Conservation (phyloP, 2,797 vertebrate species). For the Poecilia picta region DNA sequence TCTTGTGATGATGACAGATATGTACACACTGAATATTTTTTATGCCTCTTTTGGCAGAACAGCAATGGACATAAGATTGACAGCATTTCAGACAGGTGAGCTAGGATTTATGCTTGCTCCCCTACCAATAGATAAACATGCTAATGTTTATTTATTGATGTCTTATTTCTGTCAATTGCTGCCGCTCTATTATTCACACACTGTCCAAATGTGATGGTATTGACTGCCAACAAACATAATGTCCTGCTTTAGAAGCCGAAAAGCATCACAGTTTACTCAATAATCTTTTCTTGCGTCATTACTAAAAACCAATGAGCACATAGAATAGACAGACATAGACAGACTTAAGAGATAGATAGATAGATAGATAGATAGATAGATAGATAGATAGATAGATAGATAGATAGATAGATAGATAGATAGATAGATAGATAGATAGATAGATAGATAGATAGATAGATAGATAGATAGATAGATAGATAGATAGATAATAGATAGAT, state of each 20-base stretch:
- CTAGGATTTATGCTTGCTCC: background rate
- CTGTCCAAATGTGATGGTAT: background rate
- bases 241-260: background rate
- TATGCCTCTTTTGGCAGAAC: conserved; percentile 39
- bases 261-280: background rate
- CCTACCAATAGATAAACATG: too few species aligned
- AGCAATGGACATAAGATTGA: conserved; percentile 12
- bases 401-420: too few species aligned
- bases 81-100: background rate
- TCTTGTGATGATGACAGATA: conserved; percentile 65
- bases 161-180: conserved; percentile 3
- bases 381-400: too few species aligned
- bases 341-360: too few species aligned
- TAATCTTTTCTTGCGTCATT: background rate
- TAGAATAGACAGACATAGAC: too few species aligned
- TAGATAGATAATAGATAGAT: too few species aligned
- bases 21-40: conserved; percentile 43
- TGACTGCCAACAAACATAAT: background rate
- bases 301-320: background rate
- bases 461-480: too few species aligned
- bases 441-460: too few species aligned
- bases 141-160: background rate
- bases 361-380: too few species aligned
- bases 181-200: conserved; percentile 18
- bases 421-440: too few species aligned